phyloP scores from a whole-genome alignment of 64 coral and sea anemone species.

The Montipora capricornis region DNA sequence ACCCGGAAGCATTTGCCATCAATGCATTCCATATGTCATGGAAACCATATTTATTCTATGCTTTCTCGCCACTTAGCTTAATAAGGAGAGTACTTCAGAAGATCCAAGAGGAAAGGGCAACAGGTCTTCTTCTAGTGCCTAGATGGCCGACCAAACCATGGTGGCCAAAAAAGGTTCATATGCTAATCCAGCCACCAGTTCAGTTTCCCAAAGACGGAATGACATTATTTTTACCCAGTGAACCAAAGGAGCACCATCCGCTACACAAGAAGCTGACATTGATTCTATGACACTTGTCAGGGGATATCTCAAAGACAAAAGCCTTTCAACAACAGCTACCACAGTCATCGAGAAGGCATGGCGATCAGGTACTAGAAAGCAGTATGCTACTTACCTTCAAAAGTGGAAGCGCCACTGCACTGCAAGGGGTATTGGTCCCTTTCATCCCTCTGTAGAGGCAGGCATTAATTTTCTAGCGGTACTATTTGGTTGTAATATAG shows the following conservation, averaged over 20 bases:
- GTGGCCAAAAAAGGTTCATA: constrained; percentile 19
- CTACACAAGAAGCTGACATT: too few relatives aligned
- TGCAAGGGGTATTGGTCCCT: too few relatives aligned
- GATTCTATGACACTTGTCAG: constrained; percentile 34
- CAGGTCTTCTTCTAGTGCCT: constrained; percentile 47
- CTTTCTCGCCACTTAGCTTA: constrained; percentile 34
- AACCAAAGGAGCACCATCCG: too few relatives aligned
- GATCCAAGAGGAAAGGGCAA: constrained; percentile 35
- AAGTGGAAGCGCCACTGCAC: too few relatives aligned
- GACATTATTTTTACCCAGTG: too few relatives aligned
- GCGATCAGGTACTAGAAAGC: constrained; percentile 33
- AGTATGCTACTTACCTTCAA: constrained; percentile 21
- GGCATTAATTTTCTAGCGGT: too few relatives aligned
- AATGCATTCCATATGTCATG: constrained; percentile 32
- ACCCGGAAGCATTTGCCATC: constrained; percentile 21
- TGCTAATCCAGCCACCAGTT: constrained; percentile 1
- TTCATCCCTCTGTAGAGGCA: too few relatives aligned
- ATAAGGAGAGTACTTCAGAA: constrained; percentile 28
- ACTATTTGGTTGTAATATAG: too few relatives aligned
- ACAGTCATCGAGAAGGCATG: constrained; percentile 36
- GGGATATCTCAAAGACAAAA: constrained; percentile 24
- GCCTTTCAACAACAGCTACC: constrained; percentile 60
- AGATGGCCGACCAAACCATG: constrained; percentile 51
- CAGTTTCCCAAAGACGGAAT: too few relatives aligned
- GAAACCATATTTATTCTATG: constrained; percentile 23